phyloP scores from a whole-genome alignment of 2,888 invertebrate genomes.

The Crematogaster levior region DNA sequence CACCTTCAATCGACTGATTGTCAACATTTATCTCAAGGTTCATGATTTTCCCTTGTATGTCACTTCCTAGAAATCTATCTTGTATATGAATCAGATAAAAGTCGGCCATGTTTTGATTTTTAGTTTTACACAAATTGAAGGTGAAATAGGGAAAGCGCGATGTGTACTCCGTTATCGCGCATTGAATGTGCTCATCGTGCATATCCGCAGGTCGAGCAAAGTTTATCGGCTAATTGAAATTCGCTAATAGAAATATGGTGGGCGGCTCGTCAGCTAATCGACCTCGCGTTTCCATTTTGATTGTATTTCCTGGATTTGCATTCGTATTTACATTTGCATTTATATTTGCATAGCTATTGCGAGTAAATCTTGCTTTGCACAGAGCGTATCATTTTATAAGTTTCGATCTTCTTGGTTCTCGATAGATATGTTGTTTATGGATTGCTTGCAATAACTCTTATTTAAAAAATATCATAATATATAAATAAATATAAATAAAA shows the following conservation, averaged over 20 bases:
- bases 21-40: constrained; percentile 56
- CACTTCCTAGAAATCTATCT: constrained; percentile 57
- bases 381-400: background rate
- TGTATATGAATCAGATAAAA: constrained; percentile 22
- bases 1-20: constrained; percentile 51
- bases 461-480: no score
- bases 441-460: background rate
- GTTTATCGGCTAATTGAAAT: constrained; percentile 53
- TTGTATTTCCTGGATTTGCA: constrained; percentile 20
- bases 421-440: background rate
- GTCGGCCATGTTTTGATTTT: constrained; percentile 27
- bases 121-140: constrained; percentile 61
- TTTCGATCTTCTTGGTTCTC: background rate
- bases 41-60: constrained; percentile 56
- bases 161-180: constrained; percentile 31
- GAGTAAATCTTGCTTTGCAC: background rate
- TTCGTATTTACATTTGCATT: constrained; percentile 27
- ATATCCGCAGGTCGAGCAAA: constrained; percentile 25
- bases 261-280: constrained; percentile 28
- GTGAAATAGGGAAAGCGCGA: constrained; percentile 68
- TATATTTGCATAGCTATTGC: constrained; percentile 16
- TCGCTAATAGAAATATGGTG: constrained; percentile 57
- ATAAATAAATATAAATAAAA: background rate
- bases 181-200: constrained; percentile 33
- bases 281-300: constrained; percentile 26